Evolutionary conservation across 1,140 invertebrate genomes (phyloP), one percentile per base, ranked within the genome.

Genomic region (Drosophila varians): DNA sequence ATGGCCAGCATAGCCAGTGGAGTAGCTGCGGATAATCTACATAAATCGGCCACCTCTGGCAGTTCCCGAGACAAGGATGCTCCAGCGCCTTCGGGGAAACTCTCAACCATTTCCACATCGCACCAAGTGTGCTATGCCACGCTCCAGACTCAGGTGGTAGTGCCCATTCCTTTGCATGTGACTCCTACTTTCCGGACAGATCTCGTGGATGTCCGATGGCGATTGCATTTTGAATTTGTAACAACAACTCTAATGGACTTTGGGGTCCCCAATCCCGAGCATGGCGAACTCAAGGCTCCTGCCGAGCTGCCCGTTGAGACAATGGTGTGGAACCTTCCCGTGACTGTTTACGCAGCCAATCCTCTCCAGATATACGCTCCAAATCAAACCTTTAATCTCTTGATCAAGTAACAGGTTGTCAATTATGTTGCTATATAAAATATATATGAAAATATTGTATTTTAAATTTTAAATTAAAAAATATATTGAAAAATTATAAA

Each of bases 241-340:
- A 99, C 97, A 2, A 93, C 88, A 91, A 82, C 94, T 83, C 92
- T 93, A 36, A 90, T 94, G 65, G 92, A 93, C 48, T 89, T 88
- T 58, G 89, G 76, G 2, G 73, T 28, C 4, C 79, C 74, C 0
- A 91, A 89, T 91, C 92, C 78, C 74, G 92, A 21, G 74, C 93
- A 92, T 23, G 90, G 88, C 0, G 94, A 94, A 54, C 98, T 97
- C 95, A 95, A 95, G 79, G 97, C 96, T 14, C 97, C 98, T 0
- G 92, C 94, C 4, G 94, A 94, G 62, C 91, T 99, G 11, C 95
- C 97, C 16, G 98, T 99, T 52, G 98, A 99, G 92, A 99, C 98
- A 7, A 99, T 99, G 97, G 95, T 98, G 1, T 99, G 98, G 98
- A 97, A 99, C 92, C 92, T 99, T 21, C 98, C 98, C 3, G 95